A percentile compares a stretch with the other conserved stretches of the same genome.
Evolutionary conservation across 2,797 vertebrate genomes (phyloP).

Genomic region (Huso huso): DNA sequence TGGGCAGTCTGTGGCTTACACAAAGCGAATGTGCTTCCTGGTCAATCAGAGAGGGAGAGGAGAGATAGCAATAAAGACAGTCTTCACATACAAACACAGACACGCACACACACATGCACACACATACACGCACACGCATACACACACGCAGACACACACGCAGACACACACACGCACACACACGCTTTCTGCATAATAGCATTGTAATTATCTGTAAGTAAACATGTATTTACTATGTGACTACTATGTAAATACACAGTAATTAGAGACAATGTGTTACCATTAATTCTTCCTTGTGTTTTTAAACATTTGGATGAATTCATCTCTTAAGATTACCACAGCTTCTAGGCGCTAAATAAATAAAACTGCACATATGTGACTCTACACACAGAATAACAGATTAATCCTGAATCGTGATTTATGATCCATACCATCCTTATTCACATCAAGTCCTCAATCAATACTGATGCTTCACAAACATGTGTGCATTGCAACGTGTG

Average conservation of each 20-base stretch:
- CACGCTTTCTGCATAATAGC: not conserved
- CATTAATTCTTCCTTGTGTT: too few species aligned
- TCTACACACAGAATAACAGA: too few species aligned
- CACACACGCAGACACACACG: conserved; percentile 10
- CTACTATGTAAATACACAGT: too few species aligned
- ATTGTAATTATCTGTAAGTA: too few species aligned
- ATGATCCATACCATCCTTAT: too few species aligned
- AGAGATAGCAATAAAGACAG: conserved; percentile 31
- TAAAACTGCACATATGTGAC: too few species aligned
- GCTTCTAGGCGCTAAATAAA: too few species aligned
- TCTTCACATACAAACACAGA: conserved; percentile 40
- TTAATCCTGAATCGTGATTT: too few species aligned
- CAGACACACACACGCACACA: conserved; percentile 4
- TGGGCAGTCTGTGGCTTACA: conserved; percentile 32
- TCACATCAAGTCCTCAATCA: conserved; percentile 35
- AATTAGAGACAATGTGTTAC: too few species aligned
- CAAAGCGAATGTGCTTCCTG: conserved; percentile 15
- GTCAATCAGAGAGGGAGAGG: conserved; percentile 29
- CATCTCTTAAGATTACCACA: too few species aligned
- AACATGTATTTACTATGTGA: too few species aligned
- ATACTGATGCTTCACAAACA: conserved; percentile 47
- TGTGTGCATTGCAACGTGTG: conserved; percentile 41
- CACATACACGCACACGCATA: conserved; percentile 8
- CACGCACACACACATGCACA: conserved; percentile 26
- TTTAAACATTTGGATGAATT: too few species aligned